These are phyloP conservation scores for Lemur catta DNA, from an alignment of 2,797 vertebrate species.

Conservation along the genomic window DNA sequence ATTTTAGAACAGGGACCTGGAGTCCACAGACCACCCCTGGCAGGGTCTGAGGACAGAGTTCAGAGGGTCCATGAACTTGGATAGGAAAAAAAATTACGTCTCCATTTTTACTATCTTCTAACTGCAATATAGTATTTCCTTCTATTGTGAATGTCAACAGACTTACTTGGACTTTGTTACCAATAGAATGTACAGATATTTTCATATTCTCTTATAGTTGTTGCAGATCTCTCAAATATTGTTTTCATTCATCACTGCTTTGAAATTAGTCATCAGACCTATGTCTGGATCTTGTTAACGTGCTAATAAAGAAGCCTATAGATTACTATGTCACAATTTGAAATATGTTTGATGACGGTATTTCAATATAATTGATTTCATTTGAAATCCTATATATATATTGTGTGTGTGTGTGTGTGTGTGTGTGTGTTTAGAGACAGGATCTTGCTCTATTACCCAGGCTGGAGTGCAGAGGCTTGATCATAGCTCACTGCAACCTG, in stretches of 20 bases:
- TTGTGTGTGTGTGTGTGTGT: neutral
- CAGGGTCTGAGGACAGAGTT: neutral
- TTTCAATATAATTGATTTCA: neutral
- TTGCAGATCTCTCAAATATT: neutral
- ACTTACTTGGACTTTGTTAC: neutral
- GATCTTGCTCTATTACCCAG: neutral
- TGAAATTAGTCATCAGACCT: neutral
- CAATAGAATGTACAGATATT: neutral
- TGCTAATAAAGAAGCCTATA: neutral
- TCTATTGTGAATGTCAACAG: neutral
- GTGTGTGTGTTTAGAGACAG: neutral
- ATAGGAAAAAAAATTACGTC: neutral
- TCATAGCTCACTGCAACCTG: neutral
- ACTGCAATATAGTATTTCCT: neutral
- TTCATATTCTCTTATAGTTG: neutral
- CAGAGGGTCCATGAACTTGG: neutral
- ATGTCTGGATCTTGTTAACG: neutral
- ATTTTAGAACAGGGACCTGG: slow-evolving; percentile 22
- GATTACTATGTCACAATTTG: neutral
- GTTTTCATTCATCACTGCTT: neutral
- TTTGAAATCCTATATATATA: neutral
- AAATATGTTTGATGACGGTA: neutral
- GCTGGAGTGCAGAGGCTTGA: neutral
- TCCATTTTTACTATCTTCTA: neutral
- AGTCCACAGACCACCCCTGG: neutral